phyloP scores from a whole-genome alignment of 2,888 invertebrate genomes.

The Cephus pygmeus region DNA sequence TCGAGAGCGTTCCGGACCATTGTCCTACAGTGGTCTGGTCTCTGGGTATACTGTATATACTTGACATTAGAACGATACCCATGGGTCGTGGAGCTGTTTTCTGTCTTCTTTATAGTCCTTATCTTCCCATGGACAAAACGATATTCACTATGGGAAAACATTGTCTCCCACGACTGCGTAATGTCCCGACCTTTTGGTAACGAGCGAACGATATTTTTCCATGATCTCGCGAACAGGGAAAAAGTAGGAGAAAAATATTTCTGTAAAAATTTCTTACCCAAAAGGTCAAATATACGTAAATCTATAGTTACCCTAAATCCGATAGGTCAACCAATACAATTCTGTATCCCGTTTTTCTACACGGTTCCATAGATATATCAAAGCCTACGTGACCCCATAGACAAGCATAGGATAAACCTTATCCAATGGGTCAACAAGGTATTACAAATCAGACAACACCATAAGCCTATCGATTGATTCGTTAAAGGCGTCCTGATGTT shows the following conservation, averaged over 20 bases:
- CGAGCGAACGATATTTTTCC: neutral
- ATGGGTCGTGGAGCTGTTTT: slow-evolving; percentile 37
- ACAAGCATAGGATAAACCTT: neutral
- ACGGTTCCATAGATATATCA: neutral
- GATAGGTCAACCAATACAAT: neutral
- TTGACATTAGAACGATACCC: slow-evolving; percentile 53
- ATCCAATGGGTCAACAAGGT: neutral
- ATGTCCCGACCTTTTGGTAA: neutral
- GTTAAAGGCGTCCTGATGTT: neutral
- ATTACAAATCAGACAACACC: neutral
- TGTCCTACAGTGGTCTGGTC: slow-evolving; percentile 45
- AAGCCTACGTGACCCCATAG: neutral
- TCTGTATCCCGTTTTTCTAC: neutral
- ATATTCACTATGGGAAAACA: neutral
- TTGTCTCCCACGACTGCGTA: neutral
- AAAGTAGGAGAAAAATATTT: neutral
- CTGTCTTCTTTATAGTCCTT: slow-evolving; percentile 8
- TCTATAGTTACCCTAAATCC: neutral
- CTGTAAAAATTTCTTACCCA: neutral
- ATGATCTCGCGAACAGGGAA: neutral
- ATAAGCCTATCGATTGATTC: neutral
- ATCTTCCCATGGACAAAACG: slow-evolving; percentile 33
- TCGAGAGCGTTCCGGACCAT: slow-evolving; percentile 46
- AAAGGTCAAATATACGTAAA: neutral
- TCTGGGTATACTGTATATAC: slow-evolving; percentile 41